These are phyloP conservation scores for Apodemia duryi DNA, from an alignment of 2,888 invertebrate species.

Conservation along the genomic window DNA sequence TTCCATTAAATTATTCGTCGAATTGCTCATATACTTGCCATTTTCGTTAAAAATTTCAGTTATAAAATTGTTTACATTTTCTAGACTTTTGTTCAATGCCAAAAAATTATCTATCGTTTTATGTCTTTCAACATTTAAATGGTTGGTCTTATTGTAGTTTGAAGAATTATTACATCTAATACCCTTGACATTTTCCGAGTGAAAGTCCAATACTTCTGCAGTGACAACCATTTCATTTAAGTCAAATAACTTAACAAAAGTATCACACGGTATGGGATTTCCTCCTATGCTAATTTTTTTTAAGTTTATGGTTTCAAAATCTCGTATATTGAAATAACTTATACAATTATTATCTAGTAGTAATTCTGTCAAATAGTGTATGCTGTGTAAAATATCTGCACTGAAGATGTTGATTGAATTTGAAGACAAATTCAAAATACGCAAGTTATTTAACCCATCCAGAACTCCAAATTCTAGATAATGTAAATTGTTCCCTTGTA, in stretches of 20 bases:
- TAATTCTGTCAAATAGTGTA: background rate
- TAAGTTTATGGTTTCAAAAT: background rate
- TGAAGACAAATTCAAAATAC: background rate
- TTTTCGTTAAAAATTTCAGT: background rate
- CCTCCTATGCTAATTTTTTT: background rate
- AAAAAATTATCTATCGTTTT: too few species aligned
- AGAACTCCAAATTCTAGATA: background rate
- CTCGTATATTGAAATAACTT: background rate
- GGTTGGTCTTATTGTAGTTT: too few species aligned
- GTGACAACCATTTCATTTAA: too few species aligned
- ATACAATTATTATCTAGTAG: background rate
- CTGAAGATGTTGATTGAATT: background rate
- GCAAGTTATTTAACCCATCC: background rate
- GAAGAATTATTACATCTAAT: too few species aligned
- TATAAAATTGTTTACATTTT: background rate
- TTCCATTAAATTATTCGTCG: background rate
- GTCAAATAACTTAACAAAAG: background rate
- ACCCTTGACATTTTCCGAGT: too few species aligned
- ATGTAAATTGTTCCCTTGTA: constrained; percentile 1
- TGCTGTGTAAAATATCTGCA: background rate
- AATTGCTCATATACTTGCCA: background rate
- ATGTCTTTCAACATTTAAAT: too few species aligned
- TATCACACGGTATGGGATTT: background rate
- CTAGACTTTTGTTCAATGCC: background rate
- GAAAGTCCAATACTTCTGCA: too few species aligned